Percentiles rank a stretch among this genome's conserved stretches.
These are phyloP conservation scores for Toxostoma redivivum DNA, from an alignment of 2,113 vertebrate genomes.

Conservation along the genomic window DNA sequence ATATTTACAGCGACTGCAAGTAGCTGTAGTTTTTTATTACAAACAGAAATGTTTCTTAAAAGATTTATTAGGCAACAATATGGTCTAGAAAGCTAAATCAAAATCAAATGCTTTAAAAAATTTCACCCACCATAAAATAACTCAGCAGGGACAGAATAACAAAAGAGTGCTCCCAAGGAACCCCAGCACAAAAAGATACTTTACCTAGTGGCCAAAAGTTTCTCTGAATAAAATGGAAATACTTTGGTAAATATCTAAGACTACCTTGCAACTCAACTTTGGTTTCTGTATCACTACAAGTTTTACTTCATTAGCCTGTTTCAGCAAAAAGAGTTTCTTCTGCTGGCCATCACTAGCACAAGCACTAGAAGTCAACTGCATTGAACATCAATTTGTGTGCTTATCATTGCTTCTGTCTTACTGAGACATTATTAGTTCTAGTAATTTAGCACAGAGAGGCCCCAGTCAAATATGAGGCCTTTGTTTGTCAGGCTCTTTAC, in stretches of 20 bases:
- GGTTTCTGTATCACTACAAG: background rate
- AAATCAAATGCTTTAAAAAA: background rate
- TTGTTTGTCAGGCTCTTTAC: background rate
- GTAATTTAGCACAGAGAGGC: background rate
- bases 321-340: background rate
- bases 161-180: background rate
- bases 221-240: background rate
- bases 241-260: background rate
- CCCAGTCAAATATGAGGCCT: background rate
- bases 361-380: background rate
- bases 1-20: background rate
- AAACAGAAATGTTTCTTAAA: background rate
- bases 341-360: background rate
- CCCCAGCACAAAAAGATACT: background rate
- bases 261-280: background rate
- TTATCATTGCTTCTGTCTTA: background rate
- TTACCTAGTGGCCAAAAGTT: background rate
- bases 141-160: background rate
- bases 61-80: background rate
- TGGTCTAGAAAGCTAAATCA: background rate
- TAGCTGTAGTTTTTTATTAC: background rate
- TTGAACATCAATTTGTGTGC: background rate
- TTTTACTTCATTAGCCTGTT: background rate
- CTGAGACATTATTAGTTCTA: background rate
- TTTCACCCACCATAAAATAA: background rate